Conservation (phyloP, 2,888 invertebrate genomes). For the Enoplolaimus lenunculus region DNA sequence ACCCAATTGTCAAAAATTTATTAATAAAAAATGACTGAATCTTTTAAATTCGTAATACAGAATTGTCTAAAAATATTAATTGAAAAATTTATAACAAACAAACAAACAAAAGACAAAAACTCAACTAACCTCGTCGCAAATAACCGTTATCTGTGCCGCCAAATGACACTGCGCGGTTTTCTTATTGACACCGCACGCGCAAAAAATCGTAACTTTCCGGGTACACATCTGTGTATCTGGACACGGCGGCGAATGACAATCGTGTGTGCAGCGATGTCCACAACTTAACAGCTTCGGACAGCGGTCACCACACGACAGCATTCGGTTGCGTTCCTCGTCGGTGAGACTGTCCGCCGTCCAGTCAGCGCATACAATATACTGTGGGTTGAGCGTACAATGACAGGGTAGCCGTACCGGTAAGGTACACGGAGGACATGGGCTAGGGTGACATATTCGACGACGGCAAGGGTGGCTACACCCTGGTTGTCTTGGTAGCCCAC, state of each 20-base stretch:
- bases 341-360: neutral
- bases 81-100: too few relatives aligned
- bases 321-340: neutral
- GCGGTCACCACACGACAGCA: neutral
- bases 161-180: neutral
- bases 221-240: neutral
- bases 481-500: slow-evolving; percentile 38
- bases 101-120: too few relatives aligned
- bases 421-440: slow-evolving; percentile 60
- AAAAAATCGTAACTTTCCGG: neutral
- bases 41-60: too few relatives aligned
- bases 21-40: too few relatives aligned
- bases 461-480: slow-evolving; percentile 59
- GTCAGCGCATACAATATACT: neutral
- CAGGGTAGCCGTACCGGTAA: slow-evolving; percentile 57
- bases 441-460: slow-evolving; percentile 47
- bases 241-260: neutral
- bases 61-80: too few relatives aligned
- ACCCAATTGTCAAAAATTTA: too few relatives aligned
- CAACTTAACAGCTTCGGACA: neutral
- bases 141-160: neutral
- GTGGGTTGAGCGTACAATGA: slow-evolving; percentile 59
- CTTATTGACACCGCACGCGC: neutral
- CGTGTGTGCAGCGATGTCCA: neutral
- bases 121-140: neutral